Evolutionary conservation across 2,888 invertebrate genomes (phyloP).

Genomic region (Belgica antarctica): DNA sequence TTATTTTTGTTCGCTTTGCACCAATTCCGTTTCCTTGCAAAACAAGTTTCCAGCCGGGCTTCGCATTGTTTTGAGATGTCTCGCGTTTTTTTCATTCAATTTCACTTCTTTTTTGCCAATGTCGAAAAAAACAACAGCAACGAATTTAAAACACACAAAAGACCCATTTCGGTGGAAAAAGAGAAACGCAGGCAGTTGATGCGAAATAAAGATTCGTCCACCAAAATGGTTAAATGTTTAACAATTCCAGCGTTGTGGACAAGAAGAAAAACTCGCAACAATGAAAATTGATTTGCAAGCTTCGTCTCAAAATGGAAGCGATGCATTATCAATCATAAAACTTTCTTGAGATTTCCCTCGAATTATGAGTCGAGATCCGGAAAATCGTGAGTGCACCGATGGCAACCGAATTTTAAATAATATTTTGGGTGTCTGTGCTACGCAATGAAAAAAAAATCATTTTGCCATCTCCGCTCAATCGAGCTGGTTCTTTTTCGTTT

Average conservation of each 20-base stretch:
- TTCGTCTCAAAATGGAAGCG: conserved; percentile 32
- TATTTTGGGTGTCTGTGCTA: conserved; percentile 9
- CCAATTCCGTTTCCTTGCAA: conserved; percentile 14
- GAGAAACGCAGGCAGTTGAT: conserved; percentile 18
- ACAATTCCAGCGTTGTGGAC: conserved; percentile 16
- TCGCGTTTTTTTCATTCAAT: conserved; percentile 36
- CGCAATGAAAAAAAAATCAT: neutral
- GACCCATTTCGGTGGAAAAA: conserved; percentile 3
- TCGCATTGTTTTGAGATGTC: conserved; percentile 33
- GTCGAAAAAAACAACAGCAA: conserved; percentile 11
- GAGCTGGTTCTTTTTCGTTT: conserved; percentile 17
- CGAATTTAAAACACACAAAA: conserved; percentile 4
- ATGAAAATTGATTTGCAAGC: conserved; percentile 27
- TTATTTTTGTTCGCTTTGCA: neutral
- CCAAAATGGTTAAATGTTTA: conserved; percentile 41
- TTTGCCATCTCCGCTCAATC: conserved; percentile 5
- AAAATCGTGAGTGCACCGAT: conserved; percentile 24
- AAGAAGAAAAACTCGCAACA: conserved; percentile 3
- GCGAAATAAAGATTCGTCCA: conserved; percentile 20
- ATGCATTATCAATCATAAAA: conserved; percentile 17
- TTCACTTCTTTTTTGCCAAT: conserved; percentile 15
- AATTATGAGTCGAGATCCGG: conserved; percentile 27
- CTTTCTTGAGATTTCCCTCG: conserved; percentile 26
- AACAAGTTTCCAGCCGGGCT: conserved; percentile 27
- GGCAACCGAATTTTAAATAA: neutral